Conservation (phyloP, 2,797 vertebrate genomes). For the Enteromius radiatus region DNA sequence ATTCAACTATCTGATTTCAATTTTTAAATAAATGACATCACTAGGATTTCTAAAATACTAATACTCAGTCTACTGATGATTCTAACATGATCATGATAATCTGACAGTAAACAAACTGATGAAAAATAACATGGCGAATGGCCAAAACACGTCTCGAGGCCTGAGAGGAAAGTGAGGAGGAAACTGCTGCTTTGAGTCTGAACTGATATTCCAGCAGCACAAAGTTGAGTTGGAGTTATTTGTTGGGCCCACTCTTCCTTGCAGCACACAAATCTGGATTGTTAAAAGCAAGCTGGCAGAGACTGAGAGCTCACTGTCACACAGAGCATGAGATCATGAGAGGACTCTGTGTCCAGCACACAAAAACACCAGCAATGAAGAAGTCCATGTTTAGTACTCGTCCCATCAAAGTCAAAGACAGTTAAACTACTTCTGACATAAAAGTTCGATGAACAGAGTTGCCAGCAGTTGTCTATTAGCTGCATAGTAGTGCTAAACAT, state of each 20-base stretch:
- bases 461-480: background rate
- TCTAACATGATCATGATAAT: background rate
- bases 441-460: background rate
- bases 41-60: too few relatives aligned
- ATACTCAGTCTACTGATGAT: background rate
- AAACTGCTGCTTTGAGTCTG: background rate
- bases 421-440: background rate
- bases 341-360: conserved; percentile 41
- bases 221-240: conserved; percentile 52
- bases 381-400: background rate
- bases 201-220: background rate
- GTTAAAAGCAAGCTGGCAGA: conserved; percentile 56
- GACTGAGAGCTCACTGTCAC: conserved; percentile 63
- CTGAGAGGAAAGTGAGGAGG: background rate
- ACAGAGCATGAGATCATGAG: conserved; percentile 59
- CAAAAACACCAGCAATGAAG: conserved; percentile 53
- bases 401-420: background rate
- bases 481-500: background rate
- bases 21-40: background rate
- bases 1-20: background rate
- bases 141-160: background rate
- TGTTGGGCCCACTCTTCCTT: conserved; percentile 63
- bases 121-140: background rate
- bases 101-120: background rate
- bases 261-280: conserved; percentile 65